Evolutionary conservation across 1,140 invertebrate genomes (phyloP), one percentile per base, ranked within the genome.

Genomic region (Dreissena rostriformis): DNA sequence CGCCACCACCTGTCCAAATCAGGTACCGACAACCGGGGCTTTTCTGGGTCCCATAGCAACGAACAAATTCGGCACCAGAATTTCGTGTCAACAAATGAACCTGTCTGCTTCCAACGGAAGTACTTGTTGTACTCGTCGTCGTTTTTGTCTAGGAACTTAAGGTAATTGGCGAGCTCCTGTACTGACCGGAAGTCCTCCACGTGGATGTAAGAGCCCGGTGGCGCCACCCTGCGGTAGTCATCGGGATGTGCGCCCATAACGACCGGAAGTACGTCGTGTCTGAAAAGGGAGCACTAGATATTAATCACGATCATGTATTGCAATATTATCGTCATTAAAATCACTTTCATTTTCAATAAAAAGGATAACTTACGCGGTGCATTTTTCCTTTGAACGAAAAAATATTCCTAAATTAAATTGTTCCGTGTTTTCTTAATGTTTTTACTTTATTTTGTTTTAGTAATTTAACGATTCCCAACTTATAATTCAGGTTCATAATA

Each of bases 41-140:
- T 75, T n/a, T 74, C 72, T 17, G 51, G 81, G 51, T 88, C 91
- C 78, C 91, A 90, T 7, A 88, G 74, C 86, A 92, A 86, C 14
- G 97, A 96, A 93, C 98, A 99, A 52, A 99, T 95, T 0, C 98
- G 96, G 91, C 98, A 99, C 96, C 98, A 98, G 92, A 98, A 99
- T 91, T 96, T 89, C 12, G 90, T 89, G 67, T 91, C 87, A 6
- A 91, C 85, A 65, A 91, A 88, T 14, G 74, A 49, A 6, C 91
- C 91, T 12, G 90, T 81, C 4, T 86, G 85, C 77, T 91, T 92
- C 93, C 92, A 94, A 53, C 68, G 75, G 75, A 94, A 94, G 80
- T 93, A 94, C 71, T 90, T 87, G 70, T 90, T 91, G 79, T 94
- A 94, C 22, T 91, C 84, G 0, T 85, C 65, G 24, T 90, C 90